A percentile compares a stretch with the other conserved stretches of the same genome.
phyloP scores from a whole-genome alignment of 2,888 invertebrate genomes.

The Helleia helle region DNA sequence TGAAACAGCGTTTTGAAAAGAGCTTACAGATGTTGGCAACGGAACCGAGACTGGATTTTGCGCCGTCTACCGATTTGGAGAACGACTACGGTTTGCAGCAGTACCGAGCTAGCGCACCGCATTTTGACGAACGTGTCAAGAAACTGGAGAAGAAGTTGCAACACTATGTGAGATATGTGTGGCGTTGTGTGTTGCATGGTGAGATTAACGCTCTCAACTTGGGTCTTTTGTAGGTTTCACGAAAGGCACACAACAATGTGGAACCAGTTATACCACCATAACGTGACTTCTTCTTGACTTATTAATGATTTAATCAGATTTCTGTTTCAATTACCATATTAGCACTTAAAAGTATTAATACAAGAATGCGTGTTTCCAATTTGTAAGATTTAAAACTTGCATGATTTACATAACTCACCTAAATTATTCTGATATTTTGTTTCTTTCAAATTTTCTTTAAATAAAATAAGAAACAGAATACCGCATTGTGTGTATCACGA shows the following conservation, averaged over 20 bases:
- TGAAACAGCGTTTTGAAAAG: slow-evolving; percentile 88
- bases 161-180: slow-evolving; percentile 57
- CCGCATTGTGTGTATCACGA: slow-evolving; percentile 3
- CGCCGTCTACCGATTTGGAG: slow-evolving; percentile 80
- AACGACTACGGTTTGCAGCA: slow-evolving; percentile 87
- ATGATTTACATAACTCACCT: slow-evolving; percentile 5
- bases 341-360: background rate
- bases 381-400: background rate
- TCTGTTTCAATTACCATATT: background rate
- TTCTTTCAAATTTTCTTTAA: background rate
- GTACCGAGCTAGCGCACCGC: slow-evolving; percentile 88
- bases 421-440: no score
- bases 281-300: background rate
- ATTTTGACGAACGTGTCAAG: slow-evolving; percentile 89
- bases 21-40: slow-evolving; percentile 89
- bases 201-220: slow-evolving; percentile 20
- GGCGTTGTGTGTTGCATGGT: slow-evolving; percentile 48
- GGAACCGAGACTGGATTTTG: slow-evolving; percentile 76
- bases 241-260: background rate
- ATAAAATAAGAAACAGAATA: background rate
- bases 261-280: background rate
- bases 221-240: background rate
- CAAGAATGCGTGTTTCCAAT: background rate
- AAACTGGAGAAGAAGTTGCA: slow-evolving; percentile 76
- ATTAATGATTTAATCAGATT: background rate